These are phyloP conservation scores for Ianthella basta DNA, from an alignment of 37 sponge, comb jelly and placozoan genomes.

Conservation along the genomic window DNA sequence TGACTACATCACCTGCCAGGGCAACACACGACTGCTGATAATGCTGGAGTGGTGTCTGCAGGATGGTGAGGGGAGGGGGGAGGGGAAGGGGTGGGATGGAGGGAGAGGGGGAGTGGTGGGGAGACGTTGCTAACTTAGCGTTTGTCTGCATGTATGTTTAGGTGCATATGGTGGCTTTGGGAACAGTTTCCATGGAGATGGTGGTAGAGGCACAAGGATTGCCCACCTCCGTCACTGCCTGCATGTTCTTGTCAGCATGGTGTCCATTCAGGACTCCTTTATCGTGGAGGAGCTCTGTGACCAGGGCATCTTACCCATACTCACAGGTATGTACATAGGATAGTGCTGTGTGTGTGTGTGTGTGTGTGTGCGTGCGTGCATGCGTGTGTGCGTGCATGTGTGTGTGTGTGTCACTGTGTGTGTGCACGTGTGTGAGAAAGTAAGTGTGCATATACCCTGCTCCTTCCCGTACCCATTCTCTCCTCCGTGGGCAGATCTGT, in stretches of 20 bases:
- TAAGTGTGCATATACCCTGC: too few species aligned
- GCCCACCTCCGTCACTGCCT: slow-evolving; percentile 88
- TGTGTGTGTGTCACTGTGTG: neutral
- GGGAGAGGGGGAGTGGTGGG: too few species aligned
- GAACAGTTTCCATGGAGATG: slow-evolving; percentile 89
- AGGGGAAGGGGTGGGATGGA: too few species aligned
- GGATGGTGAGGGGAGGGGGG: slow-evolving; percentile 45
- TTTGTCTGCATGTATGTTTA: slow-evolving; percentile 7
- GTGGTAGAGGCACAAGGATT: slow-evolving; percentile 77
- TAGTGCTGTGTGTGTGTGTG: neutral
- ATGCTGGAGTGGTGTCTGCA: slow-evolving; percentile 92
- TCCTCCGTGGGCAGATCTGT: too few species aligned
- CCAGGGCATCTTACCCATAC: slow-evolving; percentile 86
- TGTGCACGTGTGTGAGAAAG: too few species aligned
- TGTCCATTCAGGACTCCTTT: slow-evolving; percentile 62
- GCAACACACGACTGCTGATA: slow-evolving; percentile 89
- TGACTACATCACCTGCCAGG: slow-evolving; percentile 93
- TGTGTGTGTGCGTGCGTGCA: neutral
- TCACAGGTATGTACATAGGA: slow-evolving; percentile 59
- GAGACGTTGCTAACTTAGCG: neutral
- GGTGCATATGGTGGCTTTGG: slow-evolving; percentile 83
- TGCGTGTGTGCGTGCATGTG: neutral
- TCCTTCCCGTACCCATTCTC: neutral
- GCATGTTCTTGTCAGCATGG: slow-evolving; percentile 84
- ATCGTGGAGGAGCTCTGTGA: slow-evolving; percentile 88